Evolutionary conservation across 2,888 invertebrate species (phyloP).

Genomic region (Melipona beecheii): DNA sequence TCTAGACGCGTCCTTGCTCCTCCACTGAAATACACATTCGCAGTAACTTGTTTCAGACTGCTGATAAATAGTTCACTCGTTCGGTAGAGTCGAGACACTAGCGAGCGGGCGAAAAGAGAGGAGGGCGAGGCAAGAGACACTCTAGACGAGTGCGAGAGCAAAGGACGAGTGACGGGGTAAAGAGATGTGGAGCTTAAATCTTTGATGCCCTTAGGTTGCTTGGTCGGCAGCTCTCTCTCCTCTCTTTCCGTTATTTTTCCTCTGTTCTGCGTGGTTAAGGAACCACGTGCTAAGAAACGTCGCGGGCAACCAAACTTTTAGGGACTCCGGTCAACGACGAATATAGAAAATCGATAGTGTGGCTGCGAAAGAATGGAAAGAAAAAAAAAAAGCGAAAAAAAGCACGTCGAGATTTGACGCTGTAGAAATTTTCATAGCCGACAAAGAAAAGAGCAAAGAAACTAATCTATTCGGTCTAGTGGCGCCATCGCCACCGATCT

Average conservation of each 20-base stretch:
- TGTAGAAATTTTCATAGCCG: slow-evolving; percentile 23
- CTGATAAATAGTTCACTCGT: slow-evolving; percentile 64
- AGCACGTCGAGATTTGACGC: slow-evolving; percentile 49
- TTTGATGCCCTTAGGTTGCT: slow-evolving; percentile 71
- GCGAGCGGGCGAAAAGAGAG: slow-evolving; percentile 33
- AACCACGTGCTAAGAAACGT: not conserved
- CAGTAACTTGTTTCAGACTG: slow-evolving; percentile 66
- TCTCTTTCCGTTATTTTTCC: slow-evolving; percentile 43
- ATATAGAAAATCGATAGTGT: not conserved
- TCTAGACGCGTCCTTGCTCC: slow-evolving; percentile 14
- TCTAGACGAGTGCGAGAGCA: slow-evolving; percentile 32
- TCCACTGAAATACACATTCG: slow-evolving; percentile 68
- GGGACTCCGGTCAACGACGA: not conserved
- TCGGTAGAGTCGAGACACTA: slow-evolving; percentile 40
- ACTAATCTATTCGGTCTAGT: slow-evolving; percentile 10
- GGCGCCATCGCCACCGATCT: slow-evolving; percentile 12
- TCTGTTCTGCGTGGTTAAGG: not conserved
- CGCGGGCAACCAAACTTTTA: not conserved
- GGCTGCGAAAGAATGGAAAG: not conserved
- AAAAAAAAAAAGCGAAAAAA: not conserved
- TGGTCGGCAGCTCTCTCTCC: slow-evolving; percentile 34
- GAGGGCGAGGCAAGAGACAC: slow-evolving; percentile 30
- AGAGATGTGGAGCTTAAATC: slow-evolving; percentile 70
- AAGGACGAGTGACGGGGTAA: slow-evolving; percentile 48
- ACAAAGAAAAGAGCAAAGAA: not conserved